phyloP scores from a whole-genome alignment of 1,140 invertebrate species.

The Drosophila sp. region DNA sequence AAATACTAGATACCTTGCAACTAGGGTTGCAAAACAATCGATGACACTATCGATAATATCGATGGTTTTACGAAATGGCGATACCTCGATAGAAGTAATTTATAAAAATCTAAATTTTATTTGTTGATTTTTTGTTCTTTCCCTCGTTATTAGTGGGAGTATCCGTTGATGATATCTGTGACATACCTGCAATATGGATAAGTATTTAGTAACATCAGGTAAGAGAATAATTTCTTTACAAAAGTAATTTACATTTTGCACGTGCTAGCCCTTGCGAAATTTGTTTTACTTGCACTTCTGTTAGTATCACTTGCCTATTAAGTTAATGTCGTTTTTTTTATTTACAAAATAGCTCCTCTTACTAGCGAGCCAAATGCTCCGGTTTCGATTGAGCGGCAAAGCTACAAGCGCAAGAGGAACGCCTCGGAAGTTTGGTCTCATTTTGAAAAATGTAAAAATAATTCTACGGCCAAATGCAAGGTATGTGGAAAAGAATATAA shows the following conservation, averaged over 20 bases:
- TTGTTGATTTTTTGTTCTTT: slow-evolving; percentile 1
- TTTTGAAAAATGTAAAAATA: slow-evolving; percentile 2
- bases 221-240: background rate
- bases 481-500: too few species aligned
- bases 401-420: slow-evolving; percentile 5
- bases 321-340: background rate
- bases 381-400: slow-evolving; percentile 1
- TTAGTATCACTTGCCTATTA: background rate
- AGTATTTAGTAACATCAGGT: slow-evolving; percentile 6
- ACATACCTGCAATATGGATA: slow-evolving; percentile 7
- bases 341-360: slow-evolving; percentile 8
- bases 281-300: slow-evolving; percentile 4
- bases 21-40: too few species aligned
- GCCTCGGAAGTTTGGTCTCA: slow-evolving; percentile 6
- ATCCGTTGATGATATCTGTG: background rate
- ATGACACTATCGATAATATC: too few species aligned
- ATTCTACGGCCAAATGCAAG: background rate
- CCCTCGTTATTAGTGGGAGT: background rate
- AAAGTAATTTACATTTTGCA: background rate
- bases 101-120: background rate
- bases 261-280: background rate
- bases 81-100: background rate
- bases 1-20: too few species aligned
- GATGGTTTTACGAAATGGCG: too few species aligned
- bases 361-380: background rate